Conservation (phyloP, 92 coral and sea anemone genomes). For the Zoanthus solanderi region DNA sequence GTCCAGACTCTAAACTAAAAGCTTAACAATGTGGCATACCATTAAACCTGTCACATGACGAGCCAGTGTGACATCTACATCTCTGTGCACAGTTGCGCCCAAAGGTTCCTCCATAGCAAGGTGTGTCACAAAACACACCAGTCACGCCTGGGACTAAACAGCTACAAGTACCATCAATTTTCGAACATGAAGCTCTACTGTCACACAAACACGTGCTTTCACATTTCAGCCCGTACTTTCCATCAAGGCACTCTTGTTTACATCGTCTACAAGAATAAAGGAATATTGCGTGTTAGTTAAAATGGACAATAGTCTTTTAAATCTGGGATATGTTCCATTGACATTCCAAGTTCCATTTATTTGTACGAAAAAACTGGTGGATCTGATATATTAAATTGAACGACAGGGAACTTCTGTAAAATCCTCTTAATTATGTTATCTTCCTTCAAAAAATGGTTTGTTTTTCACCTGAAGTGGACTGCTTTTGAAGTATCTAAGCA, state of each 20-base stretch:
- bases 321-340: no score
- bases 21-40: conserved; percentile 56
- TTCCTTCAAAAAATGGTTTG: no score
- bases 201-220: conserved; percentile 76
- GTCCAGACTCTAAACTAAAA: no score
- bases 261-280: conserved; percentile 66
- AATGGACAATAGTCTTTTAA: not conserved
- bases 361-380: no score
- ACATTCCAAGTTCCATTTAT: no score
- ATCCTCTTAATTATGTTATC: no score
- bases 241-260: conserved; percentile 70
- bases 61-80: conserved; percentile 79
- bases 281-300: not conserved
- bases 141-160: conserved; percentile 86
- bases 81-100: conserved; percentile 72
- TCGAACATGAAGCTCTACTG: conserved; percentile 70
- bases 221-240: conserved; percentile 82
- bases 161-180: conserved; percentile 78
- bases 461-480: no score
- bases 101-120: conserved; percentile 83
- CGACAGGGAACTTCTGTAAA: no score
- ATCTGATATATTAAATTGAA: no score
- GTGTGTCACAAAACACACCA: conserved; percentile 82
- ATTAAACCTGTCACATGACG: conserved; percentile 80
- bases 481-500: no score